These are phyloP conservation scores for Microplitis deprimator DNA, from an alignment of 2,888 invertebrate genomes.

Conservation along the genomic window DNA sequence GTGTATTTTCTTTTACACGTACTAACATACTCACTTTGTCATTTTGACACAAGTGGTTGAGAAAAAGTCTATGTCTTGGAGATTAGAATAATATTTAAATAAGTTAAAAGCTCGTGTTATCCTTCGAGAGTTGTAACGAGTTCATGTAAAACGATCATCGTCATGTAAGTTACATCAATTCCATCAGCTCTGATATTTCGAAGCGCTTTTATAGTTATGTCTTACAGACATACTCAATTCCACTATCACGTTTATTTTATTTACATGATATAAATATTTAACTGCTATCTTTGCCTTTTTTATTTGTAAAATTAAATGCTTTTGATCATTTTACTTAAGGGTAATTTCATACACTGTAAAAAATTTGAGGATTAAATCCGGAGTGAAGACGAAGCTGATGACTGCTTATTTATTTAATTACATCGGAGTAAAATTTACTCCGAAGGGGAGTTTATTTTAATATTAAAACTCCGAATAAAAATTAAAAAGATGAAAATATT, in stretches of 20 bases:
- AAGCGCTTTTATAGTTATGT: not conserved
- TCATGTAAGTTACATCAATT: not conserved
- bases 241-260: not conserved
- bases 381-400: no score
- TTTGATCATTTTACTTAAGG: no score
- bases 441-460: no score
- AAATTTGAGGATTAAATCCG: no score
- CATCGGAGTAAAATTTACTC: no score
- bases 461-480: no score
- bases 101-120: not conserved
- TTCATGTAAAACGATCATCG: not conserved
- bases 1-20: not conserved
- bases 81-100: not conserved
- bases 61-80: not conserved
- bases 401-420: no score
- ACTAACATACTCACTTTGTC: not conserved
- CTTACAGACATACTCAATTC: not conserved
- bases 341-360: no score
- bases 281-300: no score
- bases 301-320: no score
- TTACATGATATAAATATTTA: not conserved
- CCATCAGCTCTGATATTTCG: not conserved
- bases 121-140: not conserved
- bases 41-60: not conserved
- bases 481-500: no score